phyloP scores from a whole-genome alignment of 2,888 invertebrate species.

The Chrysina gloriosa region DNA sequence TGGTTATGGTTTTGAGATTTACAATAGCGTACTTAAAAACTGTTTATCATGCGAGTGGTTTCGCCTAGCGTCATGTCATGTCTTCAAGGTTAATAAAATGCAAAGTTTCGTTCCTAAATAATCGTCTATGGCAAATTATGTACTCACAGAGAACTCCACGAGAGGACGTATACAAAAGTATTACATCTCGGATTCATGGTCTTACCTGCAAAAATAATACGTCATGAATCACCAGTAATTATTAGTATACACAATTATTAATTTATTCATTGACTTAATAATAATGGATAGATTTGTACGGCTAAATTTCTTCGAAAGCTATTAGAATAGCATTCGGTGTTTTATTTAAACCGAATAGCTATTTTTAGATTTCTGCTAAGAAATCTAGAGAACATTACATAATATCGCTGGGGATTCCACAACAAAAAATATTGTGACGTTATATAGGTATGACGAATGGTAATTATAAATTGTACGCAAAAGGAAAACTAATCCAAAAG shows the following conservation, averaged over 20 bases:
- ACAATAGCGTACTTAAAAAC: conserved; percentile 38
- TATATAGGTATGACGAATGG: not conserved
- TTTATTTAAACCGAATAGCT: not conserved
- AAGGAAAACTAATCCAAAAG: not conserved
- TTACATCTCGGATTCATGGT: conserved; percentile 32
- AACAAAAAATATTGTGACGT: conserved; percentile 13
- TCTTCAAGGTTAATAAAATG: conserved; percentile 41
- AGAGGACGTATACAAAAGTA: conserved; percentile 15
- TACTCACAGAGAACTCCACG: conserved; percentile 35
- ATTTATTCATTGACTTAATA: conserved; percentile 7
- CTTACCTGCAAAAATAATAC: conserved; percentile 32
- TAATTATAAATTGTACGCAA: not conserved
- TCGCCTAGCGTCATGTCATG: conserved; percentile 26
- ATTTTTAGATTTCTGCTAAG: conserved; percentile 28
- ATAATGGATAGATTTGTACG: conserved; percentile 5
- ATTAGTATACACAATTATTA: conserved; percentile 7
- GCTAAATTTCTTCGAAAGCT: conserved; percentile 9
- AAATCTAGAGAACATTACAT: conserved; percentile 18
- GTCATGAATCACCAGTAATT: conserved; percentile 27
- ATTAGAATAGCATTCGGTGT: not conserved
- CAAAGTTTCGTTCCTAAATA: conserved; percentile 32
- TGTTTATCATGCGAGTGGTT: conserved; percentile 39
- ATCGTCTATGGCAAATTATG: conserved; percentile 32
- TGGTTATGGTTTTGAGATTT: conserved; percentile 34
- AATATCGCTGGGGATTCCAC: conserved; percentile 27